phyloP scores from a whole-genome alignment of 2,797 vertebrate species.

The Melanotaenia trifasciata region DNA sequence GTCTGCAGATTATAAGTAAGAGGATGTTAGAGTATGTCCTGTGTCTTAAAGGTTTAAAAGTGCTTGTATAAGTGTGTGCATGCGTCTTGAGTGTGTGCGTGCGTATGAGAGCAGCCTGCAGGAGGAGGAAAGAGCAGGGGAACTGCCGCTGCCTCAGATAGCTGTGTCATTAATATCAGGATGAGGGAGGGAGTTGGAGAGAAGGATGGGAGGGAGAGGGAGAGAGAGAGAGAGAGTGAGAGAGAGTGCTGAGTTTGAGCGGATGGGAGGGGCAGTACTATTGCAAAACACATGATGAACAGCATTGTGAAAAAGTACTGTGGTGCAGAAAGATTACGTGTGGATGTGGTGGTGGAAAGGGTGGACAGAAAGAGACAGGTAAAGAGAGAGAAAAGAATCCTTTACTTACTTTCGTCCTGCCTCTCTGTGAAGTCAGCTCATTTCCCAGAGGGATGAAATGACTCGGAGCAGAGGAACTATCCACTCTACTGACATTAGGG shows the following conservation, averaged over 20 bases:
- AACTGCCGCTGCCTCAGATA: conserved; percentile 84
- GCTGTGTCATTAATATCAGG: conserved; percentile 87
- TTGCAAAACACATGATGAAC: conserved; percentile 70
- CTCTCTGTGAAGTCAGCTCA: conserved; percentile 42
- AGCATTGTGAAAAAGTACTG: conserved; percentile 51
- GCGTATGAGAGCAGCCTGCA: conserved; percentile 72
- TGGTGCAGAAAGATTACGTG: conserved; percentile 8
- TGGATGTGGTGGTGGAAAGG: conserved; percentile 1
- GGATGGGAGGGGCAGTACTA: conserved; percentile 77
- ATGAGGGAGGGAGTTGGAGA: conserved; percentile 66
- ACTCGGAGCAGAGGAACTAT: conserved; percentile 66
- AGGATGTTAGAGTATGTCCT: conserved; percentile 40
- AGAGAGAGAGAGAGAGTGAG: conserved; percentile 30
- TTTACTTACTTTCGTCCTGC: conserved; percentile 42
- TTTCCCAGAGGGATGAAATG: conserved; percentile 64
- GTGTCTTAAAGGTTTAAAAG: conserved; percentile 52
- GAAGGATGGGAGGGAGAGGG: conserved; percentile 30
- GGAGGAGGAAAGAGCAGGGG: conserved; percentile 80
- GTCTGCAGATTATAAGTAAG: conserved; percentile 29
- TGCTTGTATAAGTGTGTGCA: conserved; percentile 29
- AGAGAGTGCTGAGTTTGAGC: conserved; percentile 61
- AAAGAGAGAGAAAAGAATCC: conserved; percentile 21
- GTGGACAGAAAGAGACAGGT: not conserved
- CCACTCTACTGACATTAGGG: conserved; percentile 14
- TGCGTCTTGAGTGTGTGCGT: conserved; percentile 14